Base-by-base conservation (phyloP, 2,888 invertebrate species). In the Xestoiulus laeticollis region DNA sequence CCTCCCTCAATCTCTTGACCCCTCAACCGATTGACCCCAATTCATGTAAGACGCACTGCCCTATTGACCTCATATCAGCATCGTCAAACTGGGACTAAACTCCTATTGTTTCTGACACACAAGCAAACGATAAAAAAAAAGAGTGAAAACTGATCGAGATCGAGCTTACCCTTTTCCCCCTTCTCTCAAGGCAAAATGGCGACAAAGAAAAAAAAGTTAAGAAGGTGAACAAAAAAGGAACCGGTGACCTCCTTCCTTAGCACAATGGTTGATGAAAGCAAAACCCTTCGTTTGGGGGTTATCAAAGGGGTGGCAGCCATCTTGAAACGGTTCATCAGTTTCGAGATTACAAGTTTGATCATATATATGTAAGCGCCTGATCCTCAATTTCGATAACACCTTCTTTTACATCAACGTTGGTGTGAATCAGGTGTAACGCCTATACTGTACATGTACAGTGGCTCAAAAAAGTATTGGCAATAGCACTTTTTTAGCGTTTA, bases 21-120 rank as follows among this genome's bases (percentile, higher is more conserved):
- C 78, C 78, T 78, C 78, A 78, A 14, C 78, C 78, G 78, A 78
- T 26, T 78, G 78, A 78, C 78, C 78, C 30, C 78, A 78, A 78
- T 78, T 78, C 78, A 14, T 78, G 22, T 6, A 5, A 12, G 6
- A 14, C 78, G 30, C 12, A 78, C 78, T 78, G 26, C 78, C 78
- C 78, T 26, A 78, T 30, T 78, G 78, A 78, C 78, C 78, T 78
- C 26, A 22, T n/a, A 59, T 59, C 59, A 22, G 59, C 53, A 53
- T 53, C 8, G 59, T 2, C 2, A 38, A 38, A 38, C 38, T 38
- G 38, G 38, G 48, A 14, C 78, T 30, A 30, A 78, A 78, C 10
- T 12, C 22, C 30, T 78, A 78, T 78, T 78, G 78, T 30, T 78
- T 78, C 78, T 78, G 78, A 12, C 30, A 12, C 26, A 78, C 22